These are phyloP conservation scores for Uropsilus gracilis DNA, from an alignment of 2,113 vertebrate species.

Conservation along the genomic window DNA sequence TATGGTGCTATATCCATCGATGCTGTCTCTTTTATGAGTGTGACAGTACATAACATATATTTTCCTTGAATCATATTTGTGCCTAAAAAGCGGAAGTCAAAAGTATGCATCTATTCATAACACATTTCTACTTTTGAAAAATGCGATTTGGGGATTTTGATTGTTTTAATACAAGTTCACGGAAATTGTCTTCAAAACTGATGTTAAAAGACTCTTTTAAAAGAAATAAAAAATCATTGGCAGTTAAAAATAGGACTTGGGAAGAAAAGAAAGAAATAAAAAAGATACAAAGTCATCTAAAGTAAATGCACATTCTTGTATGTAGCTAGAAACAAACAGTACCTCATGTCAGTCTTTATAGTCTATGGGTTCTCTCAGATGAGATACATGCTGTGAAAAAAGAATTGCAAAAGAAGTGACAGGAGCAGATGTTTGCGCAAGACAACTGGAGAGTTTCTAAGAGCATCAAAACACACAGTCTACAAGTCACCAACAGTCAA, in stretches of 20 bases:
- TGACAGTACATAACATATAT: not conserved
- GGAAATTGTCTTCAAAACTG: slow-evolving; percentile 23
- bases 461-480: slow-evolving; percentile 1
- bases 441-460: slow-evolving; percentile 40
- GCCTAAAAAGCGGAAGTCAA: not conserved
- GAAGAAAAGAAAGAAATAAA: slow-evolving; percentile 31
- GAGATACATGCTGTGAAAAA: slow-evolving; percentile 20
- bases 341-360: slow-evolving; percentile 12
- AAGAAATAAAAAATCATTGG: slow-evolving; percentile 1
- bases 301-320: slow-evolving; percentile 28
- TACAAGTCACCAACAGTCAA: not conserved
- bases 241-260: not conserved
- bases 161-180: slow-evolving; percentile 21
- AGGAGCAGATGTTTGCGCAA: slow-evolving; percentile 45
- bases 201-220: slow-evolving; percentile 20
- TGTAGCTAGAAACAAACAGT: not conserved
- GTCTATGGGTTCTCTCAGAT: not conserved
- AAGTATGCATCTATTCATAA: not conserved
- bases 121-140: slow-evolving; percentile 3
- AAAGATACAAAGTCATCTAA: not conserved
- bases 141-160: not conserved
- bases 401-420: slow-evolving; percentile 41
- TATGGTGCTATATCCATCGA: not conserved
- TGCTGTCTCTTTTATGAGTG: not conserved
- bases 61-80: not conserved